Conservation (phyloP, 2,113 vertebrate genomes). For the Numida meleagris region DNA sequence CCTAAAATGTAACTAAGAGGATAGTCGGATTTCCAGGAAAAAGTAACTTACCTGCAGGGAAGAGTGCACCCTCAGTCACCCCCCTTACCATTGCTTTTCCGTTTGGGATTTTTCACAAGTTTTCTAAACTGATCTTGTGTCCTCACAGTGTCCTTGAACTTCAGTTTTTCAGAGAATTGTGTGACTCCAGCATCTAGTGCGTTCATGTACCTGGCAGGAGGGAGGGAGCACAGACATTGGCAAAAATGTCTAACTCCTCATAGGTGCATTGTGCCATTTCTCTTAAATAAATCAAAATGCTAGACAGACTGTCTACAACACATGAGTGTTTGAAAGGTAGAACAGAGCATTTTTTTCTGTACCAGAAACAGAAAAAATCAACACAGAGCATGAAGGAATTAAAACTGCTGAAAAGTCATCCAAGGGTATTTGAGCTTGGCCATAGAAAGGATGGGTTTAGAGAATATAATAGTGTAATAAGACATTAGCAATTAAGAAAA, state of each 20-base stretch:
- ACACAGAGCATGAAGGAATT: background rate
- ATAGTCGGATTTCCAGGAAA: background rate
- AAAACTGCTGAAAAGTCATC: background rate
- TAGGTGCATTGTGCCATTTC: background rate
- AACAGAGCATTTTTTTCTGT: background rate
- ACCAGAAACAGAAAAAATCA: background rate
- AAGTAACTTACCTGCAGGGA: background rate
- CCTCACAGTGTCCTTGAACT: constrained; percentile 78
- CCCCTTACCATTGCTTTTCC: constrained; percentile 90
- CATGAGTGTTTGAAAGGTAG: background rate
- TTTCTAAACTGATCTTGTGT: constrained; percentile 41
- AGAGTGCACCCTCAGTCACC: background rate
- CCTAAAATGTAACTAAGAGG: background rate
- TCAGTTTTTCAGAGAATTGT: constrained; percentile 72
- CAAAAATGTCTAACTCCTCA: background rate
- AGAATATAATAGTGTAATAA: background rate
- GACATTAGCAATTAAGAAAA: background rate
- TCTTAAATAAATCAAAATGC: background rate
- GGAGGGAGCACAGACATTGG: background rate
- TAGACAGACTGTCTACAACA: background rate
- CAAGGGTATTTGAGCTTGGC: background rate
- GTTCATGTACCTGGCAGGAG: constrained; percentile 90
- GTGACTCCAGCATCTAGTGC: constrained; percentile 86
- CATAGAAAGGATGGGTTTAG: background rate
- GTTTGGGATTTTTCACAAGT: background rate